These are phyloP conservation scores for Hermetia illucens DNA, from an alignment of 1,140 invertebrate species.

Conservation along the genomic window DNA sequence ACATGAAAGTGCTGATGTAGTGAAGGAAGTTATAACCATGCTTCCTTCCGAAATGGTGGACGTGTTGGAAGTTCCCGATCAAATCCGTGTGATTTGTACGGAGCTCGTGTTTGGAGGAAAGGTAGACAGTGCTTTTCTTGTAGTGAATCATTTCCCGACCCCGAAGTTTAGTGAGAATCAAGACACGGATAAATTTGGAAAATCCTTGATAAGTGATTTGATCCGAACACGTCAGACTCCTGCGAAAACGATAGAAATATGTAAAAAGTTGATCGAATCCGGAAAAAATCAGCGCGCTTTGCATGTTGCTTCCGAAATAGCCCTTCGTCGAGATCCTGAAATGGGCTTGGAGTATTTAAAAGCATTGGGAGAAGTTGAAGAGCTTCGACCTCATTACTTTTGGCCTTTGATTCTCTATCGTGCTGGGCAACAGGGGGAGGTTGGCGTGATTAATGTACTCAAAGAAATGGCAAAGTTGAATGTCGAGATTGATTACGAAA, in stretches of 20 bases:
- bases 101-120: constrained; percentile 14
- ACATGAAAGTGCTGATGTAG: neutral
- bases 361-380: constrained; percentile 12
- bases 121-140: constrained; percentile 7
- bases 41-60: constrained; percentile 13
- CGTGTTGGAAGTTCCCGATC: constrained; percentile 13
- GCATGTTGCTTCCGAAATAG: constrained; percentile 18
- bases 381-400: constrained; percentile 24
- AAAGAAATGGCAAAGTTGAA: constrained; percentile 26
- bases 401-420: constrained; percentile 21
- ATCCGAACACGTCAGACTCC: constrained; percentile 10
- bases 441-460: constrained; percentile 19
- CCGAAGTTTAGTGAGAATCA: constrained; percentile 19
- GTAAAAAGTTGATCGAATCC: constrained; percentile 10
- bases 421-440: constrained; percentile 15
- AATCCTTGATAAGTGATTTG: constrained; percentile 16
- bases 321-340: constrained; percentile 15
- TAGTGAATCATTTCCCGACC: constrained; percentile 15
- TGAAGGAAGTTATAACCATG: neutral
- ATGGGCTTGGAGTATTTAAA: constrained; percentile 14
- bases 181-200: constrained; percentile 18
- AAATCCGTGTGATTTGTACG: constrained; percentile 15
- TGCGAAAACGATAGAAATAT: constrained; percentile 15
- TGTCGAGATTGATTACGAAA: constrained; percentile 30
- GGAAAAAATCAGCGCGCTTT: constrained; percentile 19